Percentiles rank a stretch among this genome's conserved stretches.
phyloP scores from a whole-genome alignment of 2,888 invertebrate genomes.

The Agrotis exclamationis region DNA sequence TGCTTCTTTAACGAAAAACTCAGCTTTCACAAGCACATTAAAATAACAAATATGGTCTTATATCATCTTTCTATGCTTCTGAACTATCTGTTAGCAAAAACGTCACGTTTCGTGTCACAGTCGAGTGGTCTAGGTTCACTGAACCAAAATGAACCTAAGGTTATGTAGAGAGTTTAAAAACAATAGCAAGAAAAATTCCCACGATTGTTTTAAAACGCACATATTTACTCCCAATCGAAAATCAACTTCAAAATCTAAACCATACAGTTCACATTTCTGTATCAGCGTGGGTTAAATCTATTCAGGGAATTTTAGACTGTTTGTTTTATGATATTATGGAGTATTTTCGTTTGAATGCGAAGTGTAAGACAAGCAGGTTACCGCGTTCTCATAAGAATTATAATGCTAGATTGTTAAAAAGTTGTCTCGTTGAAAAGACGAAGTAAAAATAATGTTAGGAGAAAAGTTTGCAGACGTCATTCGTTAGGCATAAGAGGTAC shows the following conservation, averaged over 20 bases:
- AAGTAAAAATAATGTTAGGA: constrained; percentile 41
- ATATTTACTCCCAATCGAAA: constrained; percentile 33
- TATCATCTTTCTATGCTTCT: constrained; percentile 14
- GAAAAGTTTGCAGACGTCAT: constrained; percentile 54
- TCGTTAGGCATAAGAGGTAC: not conserved
- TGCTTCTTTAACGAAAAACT: constrained; percentile 8
- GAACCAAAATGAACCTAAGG: constrained; percentile 81
- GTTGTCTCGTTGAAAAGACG: constrained; percentile 49
- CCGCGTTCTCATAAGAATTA: constrained; percentile 69
- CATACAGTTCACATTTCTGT: constrained; percentile 42
- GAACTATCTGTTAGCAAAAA: constrained; percentile 49
- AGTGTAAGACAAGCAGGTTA: constrained; percentile 59
- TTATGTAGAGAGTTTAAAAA: constrained; percentile 78
- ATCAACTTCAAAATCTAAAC: constrained; percentile 15
- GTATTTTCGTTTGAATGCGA: constrained; percentile 40
- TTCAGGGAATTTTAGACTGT: constrained; percentile 47
- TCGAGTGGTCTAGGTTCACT: constrained; percentile 70
- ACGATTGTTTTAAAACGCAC: constrained; percentile 73
- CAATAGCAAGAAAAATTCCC: constrained; percentile 82
- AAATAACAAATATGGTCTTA: constrained; percentile 18
- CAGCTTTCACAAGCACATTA: constrained; percentile 34
- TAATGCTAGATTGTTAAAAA: constrained; percentile 60
- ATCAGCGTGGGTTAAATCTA: constrained; percentile 8
- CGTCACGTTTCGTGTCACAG: constrained; percentile 50
- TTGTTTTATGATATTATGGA: constrained; percentile 25